These are phyloP conservation scores for Mercenaria mercenaria DNA, from an alignment of 1,140 invertebrate species.

Conservation along the genomic window DNA sequence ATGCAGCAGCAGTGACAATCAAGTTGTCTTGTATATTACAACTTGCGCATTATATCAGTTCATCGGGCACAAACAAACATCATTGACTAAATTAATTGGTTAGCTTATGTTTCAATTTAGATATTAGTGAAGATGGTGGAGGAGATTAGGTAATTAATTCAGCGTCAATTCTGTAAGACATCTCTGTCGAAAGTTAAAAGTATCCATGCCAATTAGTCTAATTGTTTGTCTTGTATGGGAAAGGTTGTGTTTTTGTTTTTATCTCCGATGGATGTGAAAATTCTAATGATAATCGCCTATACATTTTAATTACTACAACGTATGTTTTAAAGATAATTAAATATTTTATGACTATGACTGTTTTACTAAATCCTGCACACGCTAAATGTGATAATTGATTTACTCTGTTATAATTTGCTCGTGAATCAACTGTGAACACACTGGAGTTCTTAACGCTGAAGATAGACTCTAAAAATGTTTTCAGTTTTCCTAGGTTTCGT, in stretches of 20 bases:
- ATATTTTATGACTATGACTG: no score
- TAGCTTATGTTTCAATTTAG: background rate
- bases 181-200: background rate
- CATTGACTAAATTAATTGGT: constrained; percentile 18
- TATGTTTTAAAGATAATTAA: no score
- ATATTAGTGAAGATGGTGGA: background rate
- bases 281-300: no score
- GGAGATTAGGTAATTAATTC: background rate
- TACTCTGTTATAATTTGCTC: no score
- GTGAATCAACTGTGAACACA: no score
- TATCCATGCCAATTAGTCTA: background rate
- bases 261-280: background rate
- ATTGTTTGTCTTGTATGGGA: background rate
- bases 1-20: no score
- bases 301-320: no score
- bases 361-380: no score
- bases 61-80: background rate
- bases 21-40: background rate
- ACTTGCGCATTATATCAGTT: background rate
- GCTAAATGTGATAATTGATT: no score
- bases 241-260: background rate
- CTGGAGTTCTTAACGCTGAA: no score
- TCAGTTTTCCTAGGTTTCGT: no score
- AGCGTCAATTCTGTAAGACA: background rate
- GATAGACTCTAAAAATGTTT: no score